Conservation (phyloP, 2,113 vertebrate species). For the Leuciscus idus region DNA sequence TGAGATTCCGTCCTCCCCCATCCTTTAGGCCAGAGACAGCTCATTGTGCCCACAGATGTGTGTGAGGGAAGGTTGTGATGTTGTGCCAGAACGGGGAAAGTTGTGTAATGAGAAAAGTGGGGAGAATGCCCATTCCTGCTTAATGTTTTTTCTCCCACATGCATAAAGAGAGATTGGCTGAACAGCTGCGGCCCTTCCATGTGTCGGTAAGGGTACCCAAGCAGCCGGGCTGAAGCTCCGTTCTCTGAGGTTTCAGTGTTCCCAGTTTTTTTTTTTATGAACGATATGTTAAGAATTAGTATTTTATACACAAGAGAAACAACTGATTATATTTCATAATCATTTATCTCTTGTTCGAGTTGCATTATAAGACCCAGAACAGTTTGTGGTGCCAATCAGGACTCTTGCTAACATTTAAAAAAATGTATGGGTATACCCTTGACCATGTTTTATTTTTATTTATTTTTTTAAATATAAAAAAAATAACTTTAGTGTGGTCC, state of each 20-base stretch:
- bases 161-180: slow-evolving; percentile 44
- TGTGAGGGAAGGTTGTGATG: slow-evolving; percentile 72
- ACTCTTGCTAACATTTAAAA: not conserved
- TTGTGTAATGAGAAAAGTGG: slow-evolving; percentile 73
- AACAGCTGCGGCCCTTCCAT: slow-evolving; percentile 56
- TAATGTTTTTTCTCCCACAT: slow-evolving; percentile 69
- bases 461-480: not conserved
- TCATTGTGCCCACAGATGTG: slow-evolving; percentile 70
- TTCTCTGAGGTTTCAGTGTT: not conserved
- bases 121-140: slow-evolving; percentile 57
- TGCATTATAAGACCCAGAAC: not conserved
- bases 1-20: slow-evolving; percentile 72
- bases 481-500: too few relatives aligned
- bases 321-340: not conserved
- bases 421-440: not conserved
- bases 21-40: slow-evolving; percentile 47
- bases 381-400: not conserved
- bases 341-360: slow-evolving; percentile 6
- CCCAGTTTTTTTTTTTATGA: not conserved
- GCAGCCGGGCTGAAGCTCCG: not conserved
- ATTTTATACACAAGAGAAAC: not conserved
- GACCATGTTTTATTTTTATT: not conserved
- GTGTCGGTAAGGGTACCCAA: slow-evolving; percentile 8
- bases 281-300: not conserved
- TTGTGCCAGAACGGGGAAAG: slow-evolving; percentile 76